Conservation (phyloP, 2,888 invertebrate species). For the Lepidocyrtinus sp. region DNA sequence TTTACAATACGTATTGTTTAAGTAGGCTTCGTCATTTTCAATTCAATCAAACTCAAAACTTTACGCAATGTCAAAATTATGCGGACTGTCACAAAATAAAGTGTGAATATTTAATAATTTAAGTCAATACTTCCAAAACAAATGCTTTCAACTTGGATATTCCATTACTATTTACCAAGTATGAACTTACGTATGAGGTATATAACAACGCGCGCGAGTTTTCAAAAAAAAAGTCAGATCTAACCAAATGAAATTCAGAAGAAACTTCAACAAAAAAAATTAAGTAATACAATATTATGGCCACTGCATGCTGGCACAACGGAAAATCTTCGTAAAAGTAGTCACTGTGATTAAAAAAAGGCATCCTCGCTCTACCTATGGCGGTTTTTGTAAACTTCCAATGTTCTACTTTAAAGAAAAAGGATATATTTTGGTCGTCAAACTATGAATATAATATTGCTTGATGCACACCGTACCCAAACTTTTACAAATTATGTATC, state of each 20-base stretch:
- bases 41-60: no score
- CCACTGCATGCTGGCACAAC: conserved; percentile 37
- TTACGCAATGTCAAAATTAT: not conserved
- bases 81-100: conserved; percentile 10
- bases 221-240: no score
- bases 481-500: no score
- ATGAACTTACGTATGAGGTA: no score
- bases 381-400: conserved; percentile 2
- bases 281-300: conserved; percentile 40
- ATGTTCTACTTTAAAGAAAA: conserved; percentile 10
- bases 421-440: not conserved
- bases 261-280: no score
- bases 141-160: no score
- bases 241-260: not conserved
- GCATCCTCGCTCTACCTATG: not conserved
- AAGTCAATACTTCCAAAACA: not conserved
- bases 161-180: no score
- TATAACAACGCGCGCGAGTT: conserved; percentile 2
- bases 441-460: no score
- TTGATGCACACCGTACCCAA: no score
- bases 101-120: not conserved
- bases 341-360: not conserved
- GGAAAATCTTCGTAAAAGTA: no score
- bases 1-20: not conserved
- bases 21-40: conserved; percentile 11